Conservation (phyloP, 2,113 vertebrate genomes). For the Gallinago media region DNA sequence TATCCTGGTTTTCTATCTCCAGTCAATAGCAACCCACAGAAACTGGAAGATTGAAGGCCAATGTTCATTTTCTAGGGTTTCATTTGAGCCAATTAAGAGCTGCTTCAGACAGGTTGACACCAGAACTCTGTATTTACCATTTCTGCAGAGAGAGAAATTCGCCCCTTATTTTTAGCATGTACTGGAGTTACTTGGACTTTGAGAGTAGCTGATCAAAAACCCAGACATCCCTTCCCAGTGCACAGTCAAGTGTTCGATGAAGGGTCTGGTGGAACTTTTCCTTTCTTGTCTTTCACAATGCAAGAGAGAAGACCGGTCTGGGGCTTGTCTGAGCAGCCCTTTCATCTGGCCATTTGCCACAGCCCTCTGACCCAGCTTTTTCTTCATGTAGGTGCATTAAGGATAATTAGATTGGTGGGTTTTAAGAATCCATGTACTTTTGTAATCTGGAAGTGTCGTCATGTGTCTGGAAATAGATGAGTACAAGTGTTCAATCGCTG, state of each 20-base stretch:
- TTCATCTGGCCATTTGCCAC: neutral
- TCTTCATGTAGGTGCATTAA: neutral
- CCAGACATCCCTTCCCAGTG: neutral
- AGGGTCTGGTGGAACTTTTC: neutral
- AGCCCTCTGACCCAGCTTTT: neutral
- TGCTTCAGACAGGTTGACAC: neutral
- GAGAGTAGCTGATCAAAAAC: neutral
- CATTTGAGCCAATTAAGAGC: neutral
- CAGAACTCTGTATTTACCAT: neutral
- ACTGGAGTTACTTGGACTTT: neutral
- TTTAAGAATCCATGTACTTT: neutral
- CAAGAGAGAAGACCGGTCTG: neutral
- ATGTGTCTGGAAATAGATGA: neutral
- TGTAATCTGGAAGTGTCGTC: neutral
- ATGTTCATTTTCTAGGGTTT: neutral
- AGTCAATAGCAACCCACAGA: neutral
- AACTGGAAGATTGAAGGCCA: neutral
- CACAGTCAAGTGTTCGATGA: neutral
- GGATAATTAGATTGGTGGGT: neutral
- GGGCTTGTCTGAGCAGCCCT: neutral
- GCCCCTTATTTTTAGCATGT: neutral
- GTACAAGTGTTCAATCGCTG: neutral
- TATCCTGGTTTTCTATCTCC: neutral
- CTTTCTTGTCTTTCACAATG: neutral
- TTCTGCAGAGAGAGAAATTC: neutral